These are phyloP conservation scores for Steatocranus sp. DNA, from an alignment of 2,797 vertebrate genomes.

Conservation along the genomic window DNA sequence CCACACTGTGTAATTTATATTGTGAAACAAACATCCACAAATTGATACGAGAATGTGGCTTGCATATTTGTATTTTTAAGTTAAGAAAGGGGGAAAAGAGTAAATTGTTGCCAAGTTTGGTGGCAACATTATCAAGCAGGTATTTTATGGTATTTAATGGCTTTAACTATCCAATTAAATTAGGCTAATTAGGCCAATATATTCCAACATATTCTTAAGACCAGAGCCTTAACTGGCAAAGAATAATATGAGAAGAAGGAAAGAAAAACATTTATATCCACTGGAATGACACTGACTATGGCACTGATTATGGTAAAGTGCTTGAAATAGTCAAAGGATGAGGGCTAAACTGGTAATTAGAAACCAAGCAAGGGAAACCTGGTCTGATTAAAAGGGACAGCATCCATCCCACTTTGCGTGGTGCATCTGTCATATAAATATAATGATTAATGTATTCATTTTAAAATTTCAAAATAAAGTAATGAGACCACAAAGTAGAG, in stretches of 20 bases:
- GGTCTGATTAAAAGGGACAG: neutral
- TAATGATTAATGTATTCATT: neutral
- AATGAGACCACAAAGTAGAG: neutral
- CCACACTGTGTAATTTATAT: neutral
- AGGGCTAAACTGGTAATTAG: neutral
- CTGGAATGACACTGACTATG: neutral
- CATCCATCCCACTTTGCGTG: neutral
- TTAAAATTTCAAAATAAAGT: neutral
- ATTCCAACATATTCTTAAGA: neutral
- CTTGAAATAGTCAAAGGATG: neutral
- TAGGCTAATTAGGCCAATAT: neutral
- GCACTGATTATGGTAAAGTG: neutral
- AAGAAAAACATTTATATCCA: neutral
- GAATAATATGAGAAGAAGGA: accelerated
- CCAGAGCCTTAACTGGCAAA: neutral
- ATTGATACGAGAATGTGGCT: neutral
- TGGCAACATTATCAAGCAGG: neutral
- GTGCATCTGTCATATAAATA: neutral
- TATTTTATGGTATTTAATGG: neutral
- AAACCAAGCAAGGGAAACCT: neutral
- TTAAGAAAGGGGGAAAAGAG: neutral
- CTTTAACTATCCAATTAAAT: neutral
- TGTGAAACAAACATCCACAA: neutral
- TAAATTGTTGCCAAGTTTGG: neutral
- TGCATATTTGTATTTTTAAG: neutral